Conservation (phyloP, 1,140 invertebrate genomes). For the Calliphora vicina region DNA sequence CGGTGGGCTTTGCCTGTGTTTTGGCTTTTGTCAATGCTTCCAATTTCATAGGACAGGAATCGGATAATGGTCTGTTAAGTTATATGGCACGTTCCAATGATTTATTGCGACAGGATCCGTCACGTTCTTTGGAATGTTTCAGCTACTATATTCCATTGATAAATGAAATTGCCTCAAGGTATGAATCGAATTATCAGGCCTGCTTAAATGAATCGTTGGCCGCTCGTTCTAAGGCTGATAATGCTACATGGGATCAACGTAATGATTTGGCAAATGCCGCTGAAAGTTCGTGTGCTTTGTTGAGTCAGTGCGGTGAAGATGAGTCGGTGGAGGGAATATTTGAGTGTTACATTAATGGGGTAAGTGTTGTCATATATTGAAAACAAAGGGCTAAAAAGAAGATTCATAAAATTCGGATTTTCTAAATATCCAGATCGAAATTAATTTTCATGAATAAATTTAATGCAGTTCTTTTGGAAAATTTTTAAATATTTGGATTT, state of each 20-base stretch:
- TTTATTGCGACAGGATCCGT: not conserved
- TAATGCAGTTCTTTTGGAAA: too few species aligned
- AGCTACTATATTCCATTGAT: not conserved
- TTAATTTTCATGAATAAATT: too few species aligned
- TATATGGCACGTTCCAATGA: slow-evolving; percentile 13
- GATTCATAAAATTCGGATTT: too few species aligned
- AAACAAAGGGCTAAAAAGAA: too few species aligned
- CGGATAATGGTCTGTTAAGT: not conserved
- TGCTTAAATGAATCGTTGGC: not conserved
- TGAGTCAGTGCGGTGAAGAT: not conserved
- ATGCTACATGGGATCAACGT: not conserved
- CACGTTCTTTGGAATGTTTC: not conserved
- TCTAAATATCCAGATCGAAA: too few species aligned
- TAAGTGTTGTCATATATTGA: too few species aligned
- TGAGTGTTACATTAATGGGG: slow-evolving; percentile 7
- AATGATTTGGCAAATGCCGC: not conserved
- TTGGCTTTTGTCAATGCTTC: not conserved
- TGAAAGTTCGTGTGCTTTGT: not conserved
- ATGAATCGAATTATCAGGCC: not conserved
- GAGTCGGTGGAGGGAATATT: not conserved
- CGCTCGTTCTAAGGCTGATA: not conserved
- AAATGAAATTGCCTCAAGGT: not conserved
- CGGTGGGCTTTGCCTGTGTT: not conserved
- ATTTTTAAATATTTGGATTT: too few species aligned
- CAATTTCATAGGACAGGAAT: not conserved